Conservation (phyloP, 2,113 vertebrate species). For the Cichladusa arquata region DNA sequence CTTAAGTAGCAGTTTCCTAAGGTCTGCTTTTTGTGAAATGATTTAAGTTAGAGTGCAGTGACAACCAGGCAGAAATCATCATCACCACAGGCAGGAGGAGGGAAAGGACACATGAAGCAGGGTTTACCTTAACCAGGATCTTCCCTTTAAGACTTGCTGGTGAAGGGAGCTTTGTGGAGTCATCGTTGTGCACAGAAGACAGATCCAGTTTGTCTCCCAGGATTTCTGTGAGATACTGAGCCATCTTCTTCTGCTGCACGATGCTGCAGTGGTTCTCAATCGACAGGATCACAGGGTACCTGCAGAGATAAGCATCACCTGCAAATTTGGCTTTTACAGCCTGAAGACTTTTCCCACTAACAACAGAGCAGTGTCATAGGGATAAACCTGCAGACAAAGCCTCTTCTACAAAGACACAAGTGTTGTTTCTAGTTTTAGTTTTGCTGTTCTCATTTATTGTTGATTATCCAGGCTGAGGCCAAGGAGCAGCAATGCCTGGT, state of each 20-base stretch:
- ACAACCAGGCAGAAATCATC: not conserved
- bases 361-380: not conserved
- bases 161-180: conserved; percentile 83
- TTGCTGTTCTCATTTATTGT: not conserved
- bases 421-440: not conserved
- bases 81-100: not conserved
- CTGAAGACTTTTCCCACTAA: not conserved
- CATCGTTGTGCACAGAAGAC: conserved; percentile 78
- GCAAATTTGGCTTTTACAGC: not conserved
- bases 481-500: not conserved
- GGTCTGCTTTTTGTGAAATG: not conserved
- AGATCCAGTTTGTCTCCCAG: conserved; percentile 93
- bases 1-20: not conserved
- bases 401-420: not conserved
- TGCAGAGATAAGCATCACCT: conserved; percentile 34
- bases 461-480: not conserved
- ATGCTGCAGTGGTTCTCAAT: conserved; percentile 98
- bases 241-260: conserved; percentile 97
- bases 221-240: conserved; percentile 88
- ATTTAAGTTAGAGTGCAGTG: not conserved
- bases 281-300: conserved; percentile 95
- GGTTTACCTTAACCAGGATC: conserved; percentile 91
- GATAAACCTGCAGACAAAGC: not conserved
- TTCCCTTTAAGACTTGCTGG: conserved; percentile 90
- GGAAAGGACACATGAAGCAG: not conserved